These are phyloP conservation scores for Papilio glaucus DNA, from an alignment of 1,140 invertebrate species.

Conservation along the genomic window DNA sequence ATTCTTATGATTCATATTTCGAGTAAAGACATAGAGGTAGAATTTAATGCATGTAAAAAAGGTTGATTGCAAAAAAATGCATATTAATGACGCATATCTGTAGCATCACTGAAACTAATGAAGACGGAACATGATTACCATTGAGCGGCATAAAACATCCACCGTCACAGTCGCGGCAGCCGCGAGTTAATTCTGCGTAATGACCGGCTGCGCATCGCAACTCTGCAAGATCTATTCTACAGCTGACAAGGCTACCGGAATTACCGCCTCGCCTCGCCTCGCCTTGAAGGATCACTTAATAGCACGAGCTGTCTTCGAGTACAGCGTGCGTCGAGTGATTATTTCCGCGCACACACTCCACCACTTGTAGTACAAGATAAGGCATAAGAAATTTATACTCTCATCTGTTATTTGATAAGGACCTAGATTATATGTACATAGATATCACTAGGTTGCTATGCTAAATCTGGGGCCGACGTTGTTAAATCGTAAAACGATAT, in stretches of 20 bases:
- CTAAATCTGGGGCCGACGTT: too few relatives aligned
- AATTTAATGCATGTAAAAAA: neutral
- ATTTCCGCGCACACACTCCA: constrained; percentile 33
- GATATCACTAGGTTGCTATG: too few relatives aligned
- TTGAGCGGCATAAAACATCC: constrained; percentile 18
- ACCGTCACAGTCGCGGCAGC: neutral
- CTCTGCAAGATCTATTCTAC: constrained; percentile 21
- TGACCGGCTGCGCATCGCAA: constrained; percentile 24
- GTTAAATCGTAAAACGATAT: too few relatives aligned
- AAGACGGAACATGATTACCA: constrained; percentile 21
- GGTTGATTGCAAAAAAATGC: neutral
- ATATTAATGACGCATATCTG: constrained; percentile 17
- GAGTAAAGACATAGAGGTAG: too few relatives aligned
- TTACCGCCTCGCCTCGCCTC: constrained; percentile 25
- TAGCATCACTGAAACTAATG: constrained; percentile 29
- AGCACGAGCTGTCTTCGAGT: constrained; percentile 24
- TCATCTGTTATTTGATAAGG: too few relatives aligned
- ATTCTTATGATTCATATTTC: too few relatives aligned
- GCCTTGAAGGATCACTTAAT: constrained; percentile 37
- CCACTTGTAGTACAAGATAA: too few relatives aligned
- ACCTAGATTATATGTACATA: too few relatives aligned
- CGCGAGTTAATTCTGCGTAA: constrained; percentile 27
- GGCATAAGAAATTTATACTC: too few relatives aligned
- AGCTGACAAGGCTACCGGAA: constrained; percentile 35
- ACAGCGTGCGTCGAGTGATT: neutral